A percentile compares a stretch with the other conserved stretches of the same genome.
Evolutionary conservation across 2,888 invertebrate genomes (phyloP).

Genomic region (Eilema caniola): DNA sequence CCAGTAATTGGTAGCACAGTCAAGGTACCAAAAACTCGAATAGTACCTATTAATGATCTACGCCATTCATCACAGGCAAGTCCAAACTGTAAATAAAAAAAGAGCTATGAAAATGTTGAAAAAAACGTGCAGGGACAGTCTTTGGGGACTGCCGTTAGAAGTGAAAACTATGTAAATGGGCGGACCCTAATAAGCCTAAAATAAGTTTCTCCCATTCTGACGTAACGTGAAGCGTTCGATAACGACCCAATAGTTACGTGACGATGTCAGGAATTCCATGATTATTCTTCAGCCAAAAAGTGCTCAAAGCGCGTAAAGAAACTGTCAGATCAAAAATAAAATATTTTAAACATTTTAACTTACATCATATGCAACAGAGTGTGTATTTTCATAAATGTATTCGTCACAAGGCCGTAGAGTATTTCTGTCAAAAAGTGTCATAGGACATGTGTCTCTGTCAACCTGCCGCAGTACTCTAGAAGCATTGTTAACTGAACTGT

Average conservation of each 20-base stretch:
- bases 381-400: slow-evolving; percentile 66
- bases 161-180: too few species aligned
- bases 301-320: too few species aligned
- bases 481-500: slow-evolving; percentile 49
- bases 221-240: too few species aligned
- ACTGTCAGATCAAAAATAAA: neutral
- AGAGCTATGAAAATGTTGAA: neutral
- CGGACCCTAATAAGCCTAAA: too few species aligned
- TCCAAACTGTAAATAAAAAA: slow-evolving; percentile 77
- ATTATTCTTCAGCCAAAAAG: too few species aligned
- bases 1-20: slow-evolving; percentile 89
- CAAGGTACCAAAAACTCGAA: slow-evolving; percentile 89
- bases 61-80: slow-evolving; percentile 90
- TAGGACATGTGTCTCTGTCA: slow-evolving; percentile 59
- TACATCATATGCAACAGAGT: slow-evolving; percentile 69
- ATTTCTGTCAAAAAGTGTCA: slow-evolving; percentile 60
- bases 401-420: slow-evolving; percentile 57
- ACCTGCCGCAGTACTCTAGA: slow-evolving; percentile 24
- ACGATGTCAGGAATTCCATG: too few species aligned
- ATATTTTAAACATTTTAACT: slow-evolving; percentile 40
- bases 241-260: too few species aligned
- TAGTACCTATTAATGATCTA: slow-evolving; percentile 89
- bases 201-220: too few species aligned
- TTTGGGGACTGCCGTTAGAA: too few species aligned
- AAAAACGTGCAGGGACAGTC: too few species aligned